Base-by-base conservation (phyloP, 2,113 vertebrate genomes). In the Tringa solitaria region DNA sequence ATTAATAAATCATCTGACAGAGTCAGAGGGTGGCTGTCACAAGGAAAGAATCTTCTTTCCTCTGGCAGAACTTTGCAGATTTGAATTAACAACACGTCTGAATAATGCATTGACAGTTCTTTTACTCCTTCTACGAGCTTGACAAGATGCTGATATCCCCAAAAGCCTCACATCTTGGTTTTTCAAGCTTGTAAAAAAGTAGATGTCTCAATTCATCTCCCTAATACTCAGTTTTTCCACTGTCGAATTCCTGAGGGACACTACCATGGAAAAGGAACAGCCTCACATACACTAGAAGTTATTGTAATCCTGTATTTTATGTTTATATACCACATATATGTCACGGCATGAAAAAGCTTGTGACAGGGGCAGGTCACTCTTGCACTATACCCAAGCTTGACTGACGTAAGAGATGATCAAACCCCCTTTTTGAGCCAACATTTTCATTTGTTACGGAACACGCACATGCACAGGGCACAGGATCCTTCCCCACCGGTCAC, bases 71-170 rank as follows among this genome's bases (percentile, higher is more conserved):
- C 30, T 72, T 92, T 84, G 63, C 59, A 70, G 69, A 87, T 87
- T 72, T 67, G 74, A 95, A 90, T 84, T 79, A 91, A 87, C 48
- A 82, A 27, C 26, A 79, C 5, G 2, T 86, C 63, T 83, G 35
- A 92, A 93, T 95, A 91, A 91, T 27, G 37, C 30, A 86, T 1
- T 75, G 60, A 89, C 45, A 84, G 56, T 23, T 88, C 51, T 67
- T 78, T 79, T 67, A 76, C 54, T 84, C 37, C 18, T 72, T 79
- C 53, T 57, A 64, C n/a, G 65, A 92, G 83, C 53, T 65, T 87
- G 92, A 93, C 68, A 87, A 95, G 80, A 92, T 87, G 65, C n/a
- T 76, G 73, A 87, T 84, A 61, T n/a, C 87, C 48, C 35, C 80
- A 39, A 79, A 90, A 87, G 46, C 45, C 57, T 92, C 90, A 87